Evolutionary conservation across 2,797 vertebrate genomes (phyloP).

Genomic region (Rallus crepitans): DNA sequence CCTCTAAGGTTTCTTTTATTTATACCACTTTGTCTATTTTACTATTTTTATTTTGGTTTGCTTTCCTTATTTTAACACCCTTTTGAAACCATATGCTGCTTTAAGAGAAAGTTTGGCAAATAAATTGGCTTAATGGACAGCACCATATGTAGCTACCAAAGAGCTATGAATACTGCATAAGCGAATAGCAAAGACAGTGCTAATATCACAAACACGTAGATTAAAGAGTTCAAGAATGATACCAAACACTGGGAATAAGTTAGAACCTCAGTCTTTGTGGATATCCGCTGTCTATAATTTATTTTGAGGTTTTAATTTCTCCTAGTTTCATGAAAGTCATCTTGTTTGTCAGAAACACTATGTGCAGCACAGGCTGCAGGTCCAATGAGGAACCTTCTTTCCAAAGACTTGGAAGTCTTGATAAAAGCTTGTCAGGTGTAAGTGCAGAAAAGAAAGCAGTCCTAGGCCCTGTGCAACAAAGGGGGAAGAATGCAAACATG

Average conservation of each 20-base stretch:
- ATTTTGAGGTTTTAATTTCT: background rate
- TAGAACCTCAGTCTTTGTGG: background rate
- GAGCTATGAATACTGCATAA: background rate
- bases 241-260: background rate
- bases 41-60: background rate
- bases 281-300: background rate
- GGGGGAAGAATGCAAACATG: background rate
- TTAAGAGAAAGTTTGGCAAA: background rate
- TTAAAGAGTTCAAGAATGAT: background rate
- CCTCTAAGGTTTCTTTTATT: background rate
- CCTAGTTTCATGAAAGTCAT: background rate
- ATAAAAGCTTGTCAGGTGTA: background rate
- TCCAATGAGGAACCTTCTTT: background rate
- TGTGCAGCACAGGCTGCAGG: background rate
- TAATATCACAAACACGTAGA: background rate
- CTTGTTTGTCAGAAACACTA: background rate
- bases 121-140: background rate
- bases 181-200: background rate
- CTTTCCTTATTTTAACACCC: background rate
- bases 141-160: background rate
- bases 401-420: background rate
- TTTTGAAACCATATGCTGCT: background rate
- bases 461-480: accelerated
- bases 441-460: background rate
- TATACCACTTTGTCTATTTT: background rate